Base-by-base conservation (phyloP, 2,797 vertebrate species). In the Pipistrellus nathusii region DNA sequence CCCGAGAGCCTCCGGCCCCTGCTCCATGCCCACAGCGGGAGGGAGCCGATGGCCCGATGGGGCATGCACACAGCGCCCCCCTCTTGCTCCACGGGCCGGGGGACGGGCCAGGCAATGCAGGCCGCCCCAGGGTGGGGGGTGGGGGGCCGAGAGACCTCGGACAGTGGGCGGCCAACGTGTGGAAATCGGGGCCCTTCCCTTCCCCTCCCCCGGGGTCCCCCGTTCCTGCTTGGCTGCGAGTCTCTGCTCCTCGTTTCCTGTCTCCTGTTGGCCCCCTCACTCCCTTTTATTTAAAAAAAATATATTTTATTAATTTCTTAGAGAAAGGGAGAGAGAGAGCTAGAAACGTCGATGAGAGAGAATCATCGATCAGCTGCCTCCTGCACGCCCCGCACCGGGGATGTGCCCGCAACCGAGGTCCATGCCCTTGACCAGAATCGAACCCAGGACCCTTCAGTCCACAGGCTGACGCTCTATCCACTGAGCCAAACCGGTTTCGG, bases 11-110 rank as follows among this genome's bases (percentile, higher is more conserved):
- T 69, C 11, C 2, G 46, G 57, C 32, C 53, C 73, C 71, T 7
- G 68, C 66, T 83, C 46, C 41, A 11, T 44, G 66, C n/a, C 25
- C 84, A 15, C 15, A 4, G 62, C 17, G n/a, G 38, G 21, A 44
- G 73, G 82, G 55, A 88, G 51, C 21, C 4, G 21, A 32, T 87
- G 20, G 27, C 48, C 15, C 11, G 13, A 23, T 17, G 21, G 51
- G n/a, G 21, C 3, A 0, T 18, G 51, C 25, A 59, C 11, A 0
- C 32, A 57, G 12, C 44, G 21, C 23, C 1, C 32, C 41, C 6
- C 53, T 53, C 68, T 90, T 90, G 48, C 25, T 23, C 38, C 23
- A 14, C 6, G 32, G n/a, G 44, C 80, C 38, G 8, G 48, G 87
- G 10, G n/a, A 14, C 53, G 13, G 78, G 55, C 55, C 20, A 10